Conservation (phyloP, 2,113 vertebrate genomes). For the Trochalopteron elliotii region DNA sequence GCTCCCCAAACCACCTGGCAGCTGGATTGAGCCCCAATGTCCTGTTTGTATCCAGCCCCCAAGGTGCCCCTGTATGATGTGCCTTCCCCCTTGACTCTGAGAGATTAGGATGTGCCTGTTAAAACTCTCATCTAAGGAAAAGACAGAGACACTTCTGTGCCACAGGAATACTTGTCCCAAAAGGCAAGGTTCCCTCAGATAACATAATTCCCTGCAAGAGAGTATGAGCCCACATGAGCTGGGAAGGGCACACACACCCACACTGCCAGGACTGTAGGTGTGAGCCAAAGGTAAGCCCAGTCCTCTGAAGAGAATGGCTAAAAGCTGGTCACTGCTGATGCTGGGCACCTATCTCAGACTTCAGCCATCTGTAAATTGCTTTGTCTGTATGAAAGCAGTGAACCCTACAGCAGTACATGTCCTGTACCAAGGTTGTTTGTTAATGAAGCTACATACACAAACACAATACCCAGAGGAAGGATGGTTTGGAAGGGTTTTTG, state of each 20-base stretch:
- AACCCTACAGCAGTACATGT: neutral
- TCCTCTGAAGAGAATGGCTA: too few relatives aligned
- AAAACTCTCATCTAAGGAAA: neutral
- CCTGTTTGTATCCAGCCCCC: neutral
- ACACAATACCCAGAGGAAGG: neutral
- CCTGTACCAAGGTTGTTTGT: neutral
- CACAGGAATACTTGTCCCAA: neutral
- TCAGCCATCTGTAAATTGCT: neutral
- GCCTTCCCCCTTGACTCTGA: neutral
- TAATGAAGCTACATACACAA: neutral
- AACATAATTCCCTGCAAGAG: neutral
- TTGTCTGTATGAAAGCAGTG: neutral
- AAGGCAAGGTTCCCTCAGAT: neutral
- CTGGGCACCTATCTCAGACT: neutral
- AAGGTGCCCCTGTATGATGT: accelerated
- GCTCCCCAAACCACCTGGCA: neutral
- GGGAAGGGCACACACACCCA: neutral
- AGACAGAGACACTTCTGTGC: neutral
- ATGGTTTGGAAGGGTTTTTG: neutral
- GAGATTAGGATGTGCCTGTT: neutral
- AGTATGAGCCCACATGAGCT: accelerated
- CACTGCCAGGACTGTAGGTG: neutral
- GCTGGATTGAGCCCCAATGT: neutral
- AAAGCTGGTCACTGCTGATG: neutral
- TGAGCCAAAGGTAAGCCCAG: neutral